Base-by-base conservation (phyloP, 23 tunicate genomes). In the Aplidium turbinatum region DNA sequence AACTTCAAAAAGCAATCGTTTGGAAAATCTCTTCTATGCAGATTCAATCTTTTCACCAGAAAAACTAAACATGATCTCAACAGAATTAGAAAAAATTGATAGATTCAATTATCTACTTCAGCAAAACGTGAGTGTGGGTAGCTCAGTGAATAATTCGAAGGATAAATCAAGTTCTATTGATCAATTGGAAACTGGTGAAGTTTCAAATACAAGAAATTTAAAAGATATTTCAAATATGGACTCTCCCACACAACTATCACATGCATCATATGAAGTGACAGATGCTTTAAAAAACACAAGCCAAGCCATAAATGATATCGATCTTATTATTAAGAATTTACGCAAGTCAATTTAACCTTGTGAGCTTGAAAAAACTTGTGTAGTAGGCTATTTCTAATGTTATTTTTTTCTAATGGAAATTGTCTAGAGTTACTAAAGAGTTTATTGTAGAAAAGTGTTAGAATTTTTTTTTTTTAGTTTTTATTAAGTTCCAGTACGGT, bases 21-120 rank as follows among this genome's bases (percentile, higher is more conserved):
- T 13, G 2, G 40, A 70, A 35, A 2, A n/a, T 26, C 33, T 53
- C 4, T 87, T 87, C 57, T 87, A 87, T 45, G 47, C 53, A 38
- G 84, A 79, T 40, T 72, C 94, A 2, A 80, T 87, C 11, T 79
- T 65, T 54, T 52, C 77, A 29, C 25, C 19, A 22, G 81, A 79
- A 51, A 72, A 87, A 61, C 28, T 62, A 28, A 42, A 28, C 42
- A 87, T 79, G 85, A 72, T 87, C 21, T 38, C 36, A 0, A 36
- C 31, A 21, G 94, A 87, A 33, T 58, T 87, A 0, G 86, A 79
- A 45, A 87, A 87, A 74, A 87, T 87, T 31, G 55, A 71, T 33
- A 38, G 46, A 33, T 71, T 79, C 11, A 87, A 71, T 39, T 20
- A 35, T 26, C 29, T 79, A 56, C 26, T 56, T 36, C 54, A 73